Evolutionary conservation across 30 jellyfish, hydroid and myxozoan genomes (phyloP).

Genomic region (Cassiopea andromeda): DNA sequence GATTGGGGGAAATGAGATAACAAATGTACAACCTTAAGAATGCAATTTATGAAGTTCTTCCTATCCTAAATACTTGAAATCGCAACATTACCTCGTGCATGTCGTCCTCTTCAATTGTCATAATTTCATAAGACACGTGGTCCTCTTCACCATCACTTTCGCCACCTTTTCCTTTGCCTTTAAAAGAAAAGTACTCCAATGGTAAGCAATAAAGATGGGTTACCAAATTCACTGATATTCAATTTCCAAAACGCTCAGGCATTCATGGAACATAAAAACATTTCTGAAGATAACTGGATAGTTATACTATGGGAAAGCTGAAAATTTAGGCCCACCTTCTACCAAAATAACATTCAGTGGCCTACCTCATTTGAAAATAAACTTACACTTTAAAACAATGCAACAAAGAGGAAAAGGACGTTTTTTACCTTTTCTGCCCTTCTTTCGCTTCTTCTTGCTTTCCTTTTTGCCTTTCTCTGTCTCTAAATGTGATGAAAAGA

Average conservation of each 20-base stretch:
- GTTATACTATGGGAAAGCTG: no score
- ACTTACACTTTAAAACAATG: background rate
- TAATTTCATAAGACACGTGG: slow-evolving; percentile 56
- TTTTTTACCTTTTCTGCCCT: slow-evolving; percentile 10
- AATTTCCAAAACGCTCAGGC: background rate
- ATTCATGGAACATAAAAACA: no score
- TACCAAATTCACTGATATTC: background rate
- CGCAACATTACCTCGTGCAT: slow-evolving; percentile 5
- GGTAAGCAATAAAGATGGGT: background rate
- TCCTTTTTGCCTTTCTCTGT: slow-evolving; percentile 55
- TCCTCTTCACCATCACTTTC: slow-evolving; percentile 81
- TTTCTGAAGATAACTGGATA: no score
- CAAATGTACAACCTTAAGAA: no score
- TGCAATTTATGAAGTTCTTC: no score
- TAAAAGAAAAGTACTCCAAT: background rate
- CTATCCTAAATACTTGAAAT: background rate
- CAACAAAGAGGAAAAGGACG: background rate
- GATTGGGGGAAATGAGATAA: no score
- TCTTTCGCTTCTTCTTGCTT: slow-evolving; percentile 60
- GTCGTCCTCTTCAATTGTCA: slow-evolving; percentile 71
- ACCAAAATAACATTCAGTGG: no score
- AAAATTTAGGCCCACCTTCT: no score
- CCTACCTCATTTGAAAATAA: no score
- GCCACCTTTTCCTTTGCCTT: slow-evolving; percentile 74
- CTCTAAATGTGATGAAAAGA: slow-evolving; percentile 11